Evolutionary conservation across 1,140 invertebrate genomes (phyloP).

Genomic region (Zelostemma sp.): DNA sequence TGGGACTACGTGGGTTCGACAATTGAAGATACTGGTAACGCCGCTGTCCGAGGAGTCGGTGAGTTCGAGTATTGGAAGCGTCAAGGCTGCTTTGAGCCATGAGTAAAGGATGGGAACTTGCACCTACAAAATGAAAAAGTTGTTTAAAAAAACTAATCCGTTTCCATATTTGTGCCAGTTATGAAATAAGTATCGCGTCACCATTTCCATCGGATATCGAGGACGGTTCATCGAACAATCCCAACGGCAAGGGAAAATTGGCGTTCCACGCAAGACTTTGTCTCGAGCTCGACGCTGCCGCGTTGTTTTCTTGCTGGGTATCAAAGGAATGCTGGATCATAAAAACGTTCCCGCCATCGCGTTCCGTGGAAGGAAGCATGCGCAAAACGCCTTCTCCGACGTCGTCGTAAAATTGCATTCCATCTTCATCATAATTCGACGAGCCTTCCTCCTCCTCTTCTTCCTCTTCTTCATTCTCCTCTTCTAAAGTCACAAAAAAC

Average conservation of each 20-base stretch:
- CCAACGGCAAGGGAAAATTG: conserved; percentile 73
- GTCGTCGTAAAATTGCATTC: conserved; percentile 70
- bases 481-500: no score
- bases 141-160: no score
- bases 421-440: conserved; percentile 71
- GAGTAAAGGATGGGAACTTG: conserved; percentile 60
- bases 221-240: conserved; percentile 72
- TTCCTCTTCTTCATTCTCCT: conserved; percentile 74
- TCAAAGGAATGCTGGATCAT: conserved; percentile 74
- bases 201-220: conserved; percentile 62
- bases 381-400: conserved; percentile 68
- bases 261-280: conserved; percentile 71
- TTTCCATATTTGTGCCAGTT: no score
- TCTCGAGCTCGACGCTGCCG: conserved; percentile 65
- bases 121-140: conserved; percentile 44
- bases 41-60: conserved; percentile 70
- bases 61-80: conserved; percentile 57
- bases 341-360: conserved; percentile 74
- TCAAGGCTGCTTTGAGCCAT: conserved; percentile 60
- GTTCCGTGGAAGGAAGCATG: conserved; percentile 70
- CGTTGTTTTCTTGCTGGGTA: conserved; percentile 56
- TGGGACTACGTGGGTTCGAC: conserved; percentile 72
- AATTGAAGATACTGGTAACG: conserved; percentile 75
- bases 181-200: no score
- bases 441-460: conserved; percentile 79